Evolutionary conservation across 64 coral and sea anemone genomes (phyloP).

Genomic region (Acropora tenuis): DNA sequence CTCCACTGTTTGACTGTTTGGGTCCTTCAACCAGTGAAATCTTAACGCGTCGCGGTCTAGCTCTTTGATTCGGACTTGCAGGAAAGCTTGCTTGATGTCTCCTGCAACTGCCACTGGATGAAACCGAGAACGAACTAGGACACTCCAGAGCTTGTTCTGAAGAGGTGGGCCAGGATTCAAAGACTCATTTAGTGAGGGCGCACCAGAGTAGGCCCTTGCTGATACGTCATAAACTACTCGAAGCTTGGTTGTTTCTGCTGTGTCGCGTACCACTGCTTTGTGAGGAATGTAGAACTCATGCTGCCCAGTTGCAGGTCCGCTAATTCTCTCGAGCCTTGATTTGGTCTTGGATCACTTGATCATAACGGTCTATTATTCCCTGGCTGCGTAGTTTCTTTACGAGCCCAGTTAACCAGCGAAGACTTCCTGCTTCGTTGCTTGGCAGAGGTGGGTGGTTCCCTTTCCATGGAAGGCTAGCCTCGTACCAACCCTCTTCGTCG

Average conservation of each 20-base stretch:
- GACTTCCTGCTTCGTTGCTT: conserved; percentile 21
- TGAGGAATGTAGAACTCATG: conserved; percentile 2
- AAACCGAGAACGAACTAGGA: conserved; percentile 23
- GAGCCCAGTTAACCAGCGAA: background rate
- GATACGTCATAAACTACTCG: background rate
- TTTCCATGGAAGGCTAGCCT: conserved; percentile 19
- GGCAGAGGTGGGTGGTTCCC: conserved; percentile 10
- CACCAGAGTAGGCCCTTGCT: too few species aligned
- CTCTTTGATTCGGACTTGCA: conserved; percentile 23
- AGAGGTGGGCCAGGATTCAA: conserved; percentile 6
- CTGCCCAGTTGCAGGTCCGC: conserved; percentile 1
- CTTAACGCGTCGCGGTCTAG: conserved; percentile 1
- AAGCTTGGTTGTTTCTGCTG: conserved; percentile 13
- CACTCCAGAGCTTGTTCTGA: conserved; percentile 29
- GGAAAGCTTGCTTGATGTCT: conserved; percentile 25
- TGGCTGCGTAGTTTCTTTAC: conserved; percentile 24
- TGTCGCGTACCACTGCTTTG: conserved; percentile 17
- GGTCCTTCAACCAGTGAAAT: conserved; percentile 19
- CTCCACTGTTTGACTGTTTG: conserved; percentile 23
- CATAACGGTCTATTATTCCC: background rate
- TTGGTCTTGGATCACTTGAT: conserved; percentile 29
- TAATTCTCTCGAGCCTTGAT: conserved; percentile 17
- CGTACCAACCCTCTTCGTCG: conserved; percentile 8
- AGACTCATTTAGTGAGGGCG: background rate
- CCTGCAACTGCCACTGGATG: conserved; percentile 3